Evolutionary conservation across 2,797 vertebrate genomes (phyloP).

Genomic region (Serranus cabrilla): DNA sequence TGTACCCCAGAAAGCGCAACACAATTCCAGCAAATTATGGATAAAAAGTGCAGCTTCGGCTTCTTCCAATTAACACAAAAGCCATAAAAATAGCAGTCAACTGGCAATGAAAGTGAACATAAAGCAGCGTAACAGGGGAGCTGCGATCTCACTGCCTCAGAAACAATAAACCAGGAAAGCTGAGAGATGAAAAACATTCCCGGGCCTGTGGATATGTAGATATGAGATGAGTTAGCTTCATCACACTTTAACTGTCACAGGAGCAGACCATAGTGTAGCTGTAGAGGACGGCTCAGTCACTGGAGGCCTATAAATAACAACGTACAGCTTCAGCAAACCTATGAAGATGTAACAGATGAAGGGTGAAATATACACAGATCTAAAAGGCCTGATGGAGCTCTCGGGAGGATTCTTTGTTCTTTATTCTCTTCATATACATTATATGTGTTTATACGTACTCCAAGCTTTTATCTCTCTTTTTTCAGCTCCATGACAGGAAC

Average conservation of each 20-base stretch:
- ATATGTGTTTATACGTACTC: neutral
- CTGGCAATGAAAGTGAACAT: neutral
- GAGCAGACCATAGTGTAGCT: neutral
- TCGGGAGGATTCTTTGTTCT: neutral
- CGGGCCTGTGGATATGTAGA: neutral
- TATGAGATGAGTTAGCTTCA: neutral
- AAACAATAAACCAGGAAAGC: neutral
- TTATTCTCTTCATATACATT: neutral
- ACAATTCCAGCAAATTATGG: neutral
- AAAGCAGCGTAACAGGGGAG: neutral
- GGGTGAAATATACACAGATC: neutral
- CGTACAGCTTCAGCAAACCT: neutral
- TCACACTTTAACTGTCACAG: neutral
- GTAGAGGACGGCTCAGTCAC: neutral
- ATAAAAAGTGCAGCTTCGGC: neutral
- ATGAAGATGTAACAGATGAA: no score
- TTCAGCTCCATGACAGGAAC: slow-evolving; percentile 6
- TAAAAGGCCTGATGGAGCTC: neutral
- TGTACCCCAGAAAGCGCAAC: neutral
- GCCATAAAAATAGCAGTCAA: neutral
- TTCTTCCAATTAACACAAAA: slow-evolving; percentile 5
- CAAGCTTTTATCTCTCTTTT: neutral
- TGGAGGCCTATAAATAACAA: neutral
- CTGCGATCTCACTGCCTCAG: neutral
- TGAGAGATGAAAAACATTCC: neutral